Conservation (phyloP, 1,140 invertebrate genomes). For the Venturia canescens region DNA sequence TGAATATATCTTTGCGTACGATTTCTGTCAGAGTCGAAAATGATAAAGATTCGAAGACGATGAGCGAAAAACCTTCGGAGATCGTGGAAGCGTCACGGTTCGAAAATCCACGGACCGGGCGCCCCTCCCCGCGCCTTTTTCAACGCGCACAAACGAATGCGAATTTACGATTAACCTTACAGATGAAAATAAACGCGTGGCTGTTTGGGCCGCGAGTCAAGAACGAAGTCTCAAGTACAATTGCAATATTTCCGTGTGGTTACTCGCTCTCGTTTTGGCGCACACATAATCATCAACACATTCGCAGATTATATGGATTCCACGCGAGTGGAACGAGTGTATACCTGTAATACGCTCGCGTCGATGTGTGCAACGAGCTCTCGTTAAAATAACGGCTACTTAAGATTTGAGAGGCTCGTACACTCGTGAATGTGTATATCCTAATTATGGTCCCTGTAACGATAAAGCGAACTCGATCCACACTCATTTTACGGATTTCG, state of each 20-base stretch:
- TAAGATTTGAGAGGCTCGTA: slow-evolving; percentile 59
- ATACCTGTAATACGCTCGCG: background rate
- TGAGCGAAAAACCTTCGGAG: background rate
- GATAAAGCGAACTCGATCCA: background rate
- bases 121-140: background rate
- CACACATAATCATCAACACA: slow-evolving; percentile 12
- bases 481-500: background rate
- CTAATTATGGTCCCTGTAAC: slow-evolving; percentile 2
- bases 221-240: slow-evolving; percentile 37
- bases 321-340: background rate
- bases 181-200: slow-evolving; percentile 69
- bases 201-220: slow-evolving; percentile 53
- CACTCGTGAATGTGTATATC: slow-evolving; percentile 10
- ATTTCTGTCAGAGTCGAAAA: too few relatives aligned
- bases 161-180: slow-evolving; percentile 63
- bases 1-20: too few relatives aligned
- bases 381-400: slow-evolving; percentile 67
- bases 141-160: background rate
- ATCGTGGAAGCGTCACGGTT: background rate
- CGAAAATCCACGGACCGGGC: background rate
- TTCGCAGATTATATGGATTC: slow-evolving; percentile 7
- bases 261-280: slow-evolving; percentile 45
- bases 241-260: slow-evolving; percentile 63
- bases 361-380: slow-evolving; percentile 53
- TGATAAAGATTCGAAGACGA: too few relatives aligned